Evolutionary conservation across 2,113 vertebrate genomes (phyloP).

Genomic region (Notiomystis cincta): DNA sequence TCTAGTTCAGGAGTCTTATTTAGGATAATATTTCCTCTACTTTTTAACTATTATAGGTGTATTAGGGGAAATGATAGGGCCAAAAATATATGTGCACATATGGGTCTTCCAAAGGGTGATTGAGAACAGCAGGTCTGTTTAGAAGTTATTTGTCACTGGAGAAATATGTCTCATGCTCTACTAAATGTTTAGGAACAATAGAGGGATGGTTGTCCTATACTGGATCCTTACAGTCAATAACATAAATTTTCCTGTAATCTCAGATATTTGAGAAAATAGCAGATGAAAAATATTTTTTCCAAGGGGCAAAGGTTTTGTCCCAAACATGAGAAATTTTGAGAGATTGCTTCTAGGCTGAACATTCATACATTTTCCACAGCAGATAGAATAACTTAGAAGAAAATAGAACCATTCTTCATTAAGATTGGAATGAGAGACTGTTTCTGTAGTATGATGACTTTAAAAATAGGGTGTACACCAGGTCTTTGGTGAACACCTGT

Average conservation of each 20-base stretch:
- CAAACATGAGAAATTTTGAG: neutral
- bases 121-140: neutral
- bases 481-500: neutral
- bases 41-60: neutral
- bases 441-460: neutral
- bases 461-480: neutral
- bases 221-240: neutral
- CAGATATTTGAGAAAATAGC: neutral
- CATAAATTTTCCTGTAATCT: neutral
- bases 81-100: neutral
- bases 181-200: neutral
- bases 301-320: neutral
- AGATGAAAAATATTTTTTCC: neutral
- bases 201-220: neutral
- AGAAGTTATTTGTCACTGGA: neutral
- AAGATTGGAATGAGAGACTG: neutral
- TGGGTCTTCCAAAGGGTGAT: neutral
- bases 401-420: neutral
- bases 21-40: neutral
- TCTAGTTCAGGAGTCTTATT: neutral
- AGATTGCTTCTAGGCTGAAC: neutral
- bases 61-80: neutral
- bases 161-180: neutral
- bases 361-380: neutral
- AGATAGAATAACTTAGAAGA: neutral